phyloP scores from a whole-genome alignment of 2,797 vertebrate genomes.

The Rhodeus uyekii region DNA sequence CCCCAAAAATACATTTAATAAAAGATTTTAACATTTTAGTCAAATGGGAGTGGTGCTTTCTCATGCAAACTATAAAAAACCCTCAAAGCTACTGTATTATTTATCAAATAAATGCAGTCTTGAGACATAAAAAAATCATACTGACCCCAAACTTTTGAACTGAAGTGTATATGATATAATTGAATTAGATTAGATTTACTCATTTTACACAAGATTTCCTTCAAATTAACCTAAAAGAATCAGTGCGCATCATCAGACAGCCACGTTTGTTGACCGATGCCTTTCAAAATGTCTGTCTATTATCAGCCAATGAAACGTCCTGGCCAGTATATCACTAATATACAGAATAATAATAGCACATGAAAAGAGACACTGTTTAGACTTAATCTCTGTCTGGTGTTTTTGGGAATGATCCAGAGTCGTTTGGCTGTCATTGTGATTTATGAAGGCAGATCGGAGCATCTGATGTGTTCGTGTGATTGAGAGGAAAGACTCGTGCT shows the following conservation, averaged over 20 bases:
- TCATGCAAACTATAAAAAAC: background rate
- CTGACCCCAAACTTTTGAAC: background rate
- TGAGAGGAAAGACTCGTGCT: background rate
- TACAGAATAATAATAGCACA: background rate
- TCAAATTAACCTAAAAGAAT: background rate
- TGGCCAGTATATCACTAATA: background rate
- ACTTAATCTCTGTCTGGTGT: background rate
- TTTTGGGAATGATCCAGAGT: background rate
- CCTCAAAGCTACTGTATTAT: background rate
- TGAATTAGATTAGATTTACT: background rate
- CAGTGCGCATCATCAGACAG: background rate
- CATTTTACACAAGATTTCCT: background rate
- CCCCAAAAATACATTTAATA: background rate
- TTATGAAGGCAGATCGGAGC: background rate
- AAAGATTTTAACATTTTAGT: background rate
- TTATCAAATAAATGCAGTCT: background rate
- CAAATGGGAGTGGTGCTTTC: background rate
- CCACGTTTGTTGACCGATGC: background rate
- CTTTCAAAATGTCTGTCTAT: background rate
- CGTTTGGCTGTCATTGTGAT: conserved; percentile 5
- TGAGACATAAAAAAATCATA: background rate
- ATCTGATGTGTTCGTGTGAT: background rate
- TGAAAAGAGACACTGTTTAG: background rate
- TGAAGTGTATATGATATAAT: background rate
- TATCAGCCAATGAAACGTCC: background rate